Evolutionary conservation across 1,140 invertebrate species (phyloP).

Genomic region (Diorhabda carinulata): DNA sequence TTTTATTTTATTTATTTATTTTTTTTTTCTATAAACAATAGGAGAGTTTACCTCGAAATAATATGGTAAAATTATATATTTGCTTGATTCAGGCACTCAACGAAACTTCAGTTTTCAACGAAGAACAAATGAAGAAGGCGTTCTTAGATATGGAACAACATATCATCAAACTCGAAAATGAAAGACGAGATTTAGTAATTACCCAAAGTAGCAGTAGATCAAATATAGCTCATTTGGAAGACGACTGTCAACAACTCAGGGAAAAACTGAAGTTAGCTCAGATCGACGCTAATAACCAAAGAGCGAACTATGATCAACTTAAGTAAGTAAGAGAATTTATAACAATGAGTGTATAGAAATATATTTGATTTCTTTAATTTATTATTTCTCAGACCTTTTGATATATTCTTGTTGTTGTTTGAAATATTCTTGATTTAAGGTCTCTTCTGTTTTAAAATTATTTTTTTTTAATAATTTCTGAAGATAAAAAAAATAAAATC

Average conservation of each 20-base stretch:
- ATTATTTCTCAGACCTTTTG: too few species aligned
- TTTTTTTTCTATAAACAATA: too few species aligned
- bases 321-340: slow-evolving; percentile 34
- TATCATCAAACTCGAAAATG: slow-evolving; percentile 40
- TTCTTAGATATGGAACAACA: slow-evolving; percentile 40
- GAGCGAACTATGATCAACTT: slow-evolving; percentile 40
- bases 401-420: too few species aligned
- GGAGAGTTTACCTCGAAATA: too few species aligned
- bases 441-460: too few species aligned
- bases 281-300: slow-evolving; percentile 39
- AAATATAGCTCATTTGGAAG: slow-evolving; percentile 41
- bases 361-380: too few species aligned
- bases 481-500: too few species aligned
- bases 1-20: too few species aligned
- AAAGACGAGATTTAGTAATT: slow-evolving; percentile 40
- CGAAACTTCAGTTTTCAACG: slow-evolving; percentile 23
- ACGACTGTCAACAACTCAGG: slow-evolving; percentile 37
- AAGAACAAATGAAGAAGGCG: slow-evolving; percentile 32
- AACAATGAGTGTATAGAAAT: too few species aligned
- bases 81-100: slow-evolving; percentile 12
- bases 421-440: too few species aligned
- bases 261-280: slow-evolving; percentile 35
- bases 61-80: not conserved
- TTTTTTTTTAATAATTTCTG: too few species aligned
- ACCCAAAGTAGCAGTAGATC: slow-evolving; percentile 37